A percentile compares a stretch with the other conserved stretches of the same genome.
These are phyloP conservation scores for Eupeodes luniger DNA, from an alignment of 2,888 invertebrate genomes.

Conservation along the genomic window DNA sequence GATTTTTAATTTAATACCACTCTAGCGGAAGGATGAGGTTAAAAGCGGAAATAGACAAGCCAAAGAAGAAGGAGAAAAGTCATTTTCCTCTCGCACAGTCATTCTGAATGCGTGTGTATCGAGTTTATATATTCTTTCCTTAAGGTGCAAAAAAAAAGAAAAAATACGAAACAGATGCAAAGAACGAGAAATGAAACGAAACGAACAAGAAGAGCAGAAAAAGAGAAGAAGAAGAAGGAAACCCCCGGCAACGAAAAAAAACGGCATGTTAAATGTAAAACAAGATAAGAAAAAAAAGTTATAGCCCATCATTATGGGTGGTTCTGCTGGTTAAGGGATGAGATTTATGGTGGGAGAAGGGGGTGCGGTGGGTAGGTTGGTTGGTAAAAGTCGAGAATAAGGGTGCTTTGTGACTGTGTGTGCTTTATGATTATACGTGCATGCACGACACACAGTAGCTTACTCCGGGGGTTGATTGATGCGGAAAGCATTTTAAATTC, in stretches of 20 bases:
- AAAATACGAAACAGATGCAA: conserved; percentile 15
- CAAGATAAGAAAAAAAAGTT: conserved; percentile 71
- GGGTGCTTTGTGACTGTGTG: conserved; percentile 30
- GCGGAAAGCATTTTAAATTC: conserved; percentile 68
- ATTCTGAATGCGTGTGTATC: conserved; percentile 49
- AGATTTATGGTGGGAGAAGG: neutral
- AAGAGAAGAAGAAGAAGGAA: neutral
- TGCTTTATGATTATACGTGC: conserved; percentile 55
- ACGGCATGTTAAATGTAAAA: conserved; percentile 53
- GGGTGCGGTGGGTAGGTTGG: neutral
- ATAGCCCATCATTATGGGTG: conserved; percentile 62
- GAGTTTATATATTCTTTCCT: conserved; percentile 46
- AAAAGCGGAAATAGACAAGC: conserved; percentile 56
- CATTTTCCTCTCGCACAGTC: conserved; percentile 20
- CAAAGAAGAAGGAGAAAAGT: conserved; percentile 25
- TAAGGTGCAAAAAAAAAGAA: conserved; percentile 15
- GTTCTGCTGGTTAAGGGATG: neutral
- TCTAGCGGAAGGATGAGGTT: conserved; percentile 46
- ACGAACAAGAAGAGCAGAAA: neutral
- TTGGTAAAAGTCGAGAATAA: neutral
- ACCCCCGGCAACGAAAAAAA: neutral
- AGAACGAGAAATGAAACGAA: neutral
- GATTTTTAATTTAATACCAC: conserved; percentile 69
- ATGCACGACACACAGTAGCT: conserved; percentile 10
- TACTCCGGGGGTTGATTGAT: conserved; percentile 59